A percentile compares a stretch with the other conserved stretches of the same genome.
These are phyloP conservation scores for Lutjanus argentimaculatus DNA, from an alignment of 2,797 vertebrate species.

Conservation along the genomic window DNA sequence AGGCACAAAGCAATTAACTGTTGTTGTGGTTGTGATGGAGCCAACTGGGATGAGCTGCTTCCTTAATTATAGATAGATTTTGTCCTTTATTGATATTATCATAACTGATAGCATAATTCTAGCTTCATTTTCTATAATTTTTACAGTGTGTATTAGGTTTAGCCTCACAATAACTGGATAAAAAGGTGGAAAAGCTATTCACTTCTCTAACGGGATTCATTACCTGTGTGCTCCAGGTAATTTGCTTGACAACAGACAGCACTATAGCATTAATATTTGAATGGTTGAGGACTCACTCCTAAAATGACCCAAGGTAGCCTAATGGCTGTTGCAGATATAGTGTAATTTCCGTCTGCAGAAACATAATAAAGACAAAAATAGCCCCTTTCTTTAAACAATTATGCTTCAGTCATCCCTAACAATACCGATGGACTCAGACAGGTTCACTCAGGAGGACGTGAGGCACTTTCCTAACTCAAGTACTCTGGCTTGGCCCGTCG, in stretches of 20 bases:
- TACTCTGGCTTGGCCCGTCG: slow-evolving; percentile 23
- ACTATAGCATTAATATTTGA: slow-evolving; percentile 53
- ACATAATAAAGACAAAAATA: slow-evolving; percentile 58
- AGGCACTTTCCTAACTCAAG: slow-evolving; percentile 39
- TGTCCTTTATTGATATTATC: slow-evolving; percentile 59
- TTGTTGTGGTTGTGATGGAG: slow-evolving; percentile 56
- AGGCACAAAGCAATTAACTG: slow-evolving; percentile 76
- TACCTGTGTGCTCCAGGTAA: slow-evolving; percentile 44
- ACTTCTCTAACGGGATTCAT: slow-evolving; percentile 46
- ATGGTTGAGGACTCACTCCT: slow-evolving; percentile 29
- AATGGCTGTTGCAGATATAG: slow-evolving; percentile 42
- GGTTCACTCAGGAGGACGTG: slow-evolving; percentile 58
- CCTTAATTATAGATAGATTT: slow-evolving; percentile 68
- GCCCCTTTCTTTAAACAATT: slow-evolving; percentile 56
- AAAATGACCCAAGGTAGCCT: slow-evolving; percentile 43
- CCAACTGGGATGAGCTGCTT: slow-evolving; percentile 49
- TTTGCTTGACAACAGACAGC: slow-evolving; percentile 47
- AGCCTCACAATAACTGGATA: slow-evolving; percentile 12
- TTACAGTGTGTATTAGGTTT: slow-evolving; percentile 13
- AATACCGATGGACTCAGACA: slow-evolving; percentile 52
- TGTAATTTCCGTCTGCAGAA: slow-evolving; percentile 51
- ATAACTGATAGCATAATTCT: slow-evolving; percentile 37
- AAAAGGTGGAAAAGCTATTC: slow-evolving; percentile 9
- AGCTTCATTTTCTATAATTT: slow-evolving; percentile 26
- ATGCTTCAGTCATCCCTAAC: slow-evolving; percentile 44